phyloP scores from a whole-genome alignment of 2,113 vertebrate genomes.

The Hemiprocne comata region DNA sequence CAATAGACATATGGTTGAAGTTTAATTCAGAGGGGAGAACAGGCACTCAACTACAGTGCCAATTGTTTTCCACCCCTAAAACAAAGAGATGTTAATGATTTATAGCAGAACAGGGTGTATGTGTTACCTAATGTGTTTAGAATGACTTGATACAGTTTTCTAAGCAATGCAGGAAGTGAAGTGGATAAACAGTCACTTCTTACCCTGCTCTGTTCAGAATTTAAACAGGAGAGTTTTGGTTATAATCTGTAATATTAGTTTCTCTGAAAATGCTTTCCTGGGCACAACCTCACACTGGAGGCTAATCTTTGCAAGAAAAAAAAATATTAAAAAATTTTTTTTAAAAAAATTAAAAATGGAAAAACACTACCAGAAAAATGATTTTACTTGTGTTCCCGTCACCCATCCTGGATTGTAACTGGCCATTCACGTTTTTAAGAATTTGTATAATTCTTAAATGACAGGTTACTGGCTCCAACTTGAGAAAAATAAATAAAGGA shows the following conservation, averaged over 20 bases:
- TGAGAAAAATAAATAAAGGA: not conserved
- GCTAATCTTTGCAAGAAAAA: not conserved
- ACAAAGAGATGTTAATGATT: not conserved
- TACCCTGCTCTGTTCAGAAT: not conserved
- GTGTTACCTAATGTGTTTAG: constrained; percentile 30
- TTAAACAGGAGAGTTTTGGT: not conserved
- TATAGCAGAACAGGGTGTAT: not conserved
- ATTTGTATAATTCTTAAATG: not conserved
- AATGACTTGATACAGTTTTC: not conserved
- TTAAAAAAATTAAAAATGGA: not conserved
- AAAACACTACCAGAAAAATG: not conserved
- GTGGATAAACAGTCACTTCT: not conserved
- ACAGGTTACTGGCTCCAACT: not conserved
- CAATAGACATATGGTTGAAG: not conserved
- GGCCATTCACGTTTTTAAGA: not conserved
- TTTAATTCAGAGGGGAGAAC: not conserved
- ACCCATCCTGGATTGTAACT: not conserved
- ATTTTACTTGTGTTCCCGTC: not conserved
- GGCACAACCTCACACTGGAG: not conserved
- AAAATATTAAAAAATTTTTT: too few relatives aligned
- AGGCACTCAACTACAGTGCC: not conserved
- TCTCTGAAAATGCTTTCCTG: not conserved
- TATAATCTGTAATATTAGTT: not conserved
- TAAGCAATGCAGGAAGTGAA: not conserved
- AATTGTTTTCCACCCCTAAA: constrained; percentile 13